phyloP scores from a whole-genome alignment of 2,888 invertebrate genomes.

The Himalopsyche kuldschensis region DNA sequence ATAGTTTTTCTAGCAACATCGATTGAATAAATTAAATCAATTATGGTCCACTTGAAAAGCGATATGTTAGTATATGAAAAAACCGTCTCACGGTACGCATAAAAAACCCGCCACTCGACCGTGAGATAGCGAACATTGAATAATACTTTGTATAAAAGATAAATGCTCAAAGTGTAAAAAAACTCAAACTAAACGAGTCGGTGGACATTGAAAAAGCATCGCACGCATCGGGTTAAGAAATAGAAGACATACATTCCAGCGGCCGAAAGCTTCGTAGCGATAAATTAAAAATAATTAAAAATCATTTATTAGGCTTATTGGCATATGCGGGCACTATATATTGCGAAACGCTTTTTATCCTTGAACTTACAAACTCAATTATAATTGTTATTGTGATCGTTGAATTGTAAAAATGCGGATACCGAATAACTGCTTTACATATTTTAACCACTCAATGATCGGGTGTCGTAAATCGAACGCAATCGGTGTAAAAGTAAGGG shows the following conservation, averaged over 20 bases:
- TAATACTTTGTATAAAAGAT: background rate
- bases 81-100: background rate
- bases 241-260: background rate
- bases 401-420: background rate
- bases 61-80: background rate
- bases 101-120: background rate
- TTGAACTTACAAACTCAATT: background rate
- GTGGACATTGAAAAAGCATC: background rate
- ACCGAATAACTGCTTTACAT: no score
- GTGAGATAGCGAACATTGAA: background rate
- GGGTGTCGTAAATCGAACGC: no score
- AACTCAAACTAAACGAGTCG: background rate
- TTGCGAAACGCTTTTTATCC: background rate
- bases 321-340: background rate
- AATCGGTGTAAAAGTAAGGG: no score
- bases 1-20: background rate
- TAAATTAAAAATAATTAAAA: background rate
- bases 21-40: background rate
- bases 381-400: no score
- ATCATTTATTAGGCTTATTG: background rate
- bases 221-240: background rate
- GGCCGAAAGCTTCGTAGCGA: background rate
- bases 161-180: background rate
- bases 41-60: background rate
- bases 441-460: no score